Evolutionary conservation across 2,888 invertebrate species (phyloP), one percentile per base, ranked within the genome.

Genomic region (Prosapia bicincta): DNA sequence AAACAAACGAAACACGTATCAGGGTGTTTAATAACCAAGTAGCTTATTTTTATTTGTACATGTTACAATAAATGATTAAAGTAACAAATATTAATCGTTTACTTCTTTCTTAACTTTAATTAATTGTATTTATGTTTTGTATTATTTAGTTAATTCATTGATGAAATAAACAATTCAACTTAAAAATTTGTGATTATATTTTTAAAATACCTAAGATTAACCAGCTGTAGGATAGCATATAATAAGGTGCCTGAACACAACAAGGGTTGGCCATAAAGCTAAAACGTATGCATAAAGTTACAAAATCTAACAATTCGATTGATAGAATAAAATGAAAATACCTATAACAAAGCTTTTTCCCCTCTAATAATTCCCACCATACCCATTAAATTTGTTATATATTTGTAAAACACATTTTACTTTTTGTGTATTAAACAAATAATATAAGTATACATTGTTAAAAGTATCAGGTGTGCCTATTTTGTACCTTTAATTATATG

Each of bases 11-110:
- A 74, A 74, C 74, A 74, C 74, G 74, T 74, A 74, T 74, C 68
- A 74, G 74, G 74, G 74, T 74, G 69, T 74, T 74, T 74, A 74
- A 74, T 74, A 74, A 74, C 74, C 74, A 74, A 74, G 74, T 74
- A 74, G 74, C 74, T 78, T 74, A 78, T 75, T 78, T 76, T 79
- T 79, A 77, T 79, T 79, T 79, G 79, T 79, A 79, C 79, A 78
- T 79, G 77, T 79, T 78, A 79, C 79, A 78, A 78, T 78, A 78
- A 79, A 79, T 79, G 77, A 78, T 75, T 75, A 79, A 78, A 79
- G 77, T 78, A 79, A 79, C 78, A 78, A 78, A 77, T 74, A 74
- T 54, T 54, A 54, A 54, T 54, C 20, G n/a, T 54, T 54, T 54
- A 54, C 20, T 54, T 54, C 54, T 54, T 54, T 54, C 54, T 54